Evolutionary conservation across 2,113 vertebrate species (phyloP).

Genomic region (Spea bombifrons): DNA sequence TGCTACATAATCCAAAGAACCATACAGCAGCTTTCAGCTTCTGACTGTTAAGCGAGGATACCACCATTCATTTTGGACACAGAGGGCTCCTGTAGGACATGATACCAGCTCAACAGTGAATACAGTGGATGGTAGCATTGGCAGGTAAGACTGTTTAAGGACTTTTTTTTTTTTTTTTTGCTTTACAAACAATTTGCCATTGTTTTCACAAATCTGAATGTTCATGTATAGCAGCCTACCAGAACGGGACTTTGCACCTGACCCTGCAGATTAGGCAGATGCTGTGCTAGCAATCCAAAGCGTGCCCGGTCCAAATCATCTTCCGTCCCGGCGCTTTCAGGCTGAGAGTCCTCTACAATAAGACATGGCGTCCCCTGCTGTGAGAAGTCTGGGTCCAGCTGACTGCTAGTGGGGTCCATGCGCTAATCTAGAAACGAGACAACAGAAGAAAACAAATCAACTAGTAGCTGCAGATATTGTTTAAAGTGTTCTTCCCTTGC

Average conservation of each 20-base stretch:
- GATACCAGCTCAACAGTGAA: too few species aligned
- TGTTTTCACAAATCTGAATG: not conserved
- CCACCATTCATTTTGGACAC: too few species aligned
- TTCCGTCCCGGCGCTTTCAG: constrained; percentile 73
- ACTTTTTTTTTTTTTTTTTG: too few species aligned
- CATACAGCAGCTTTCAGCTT: too few species aligned
- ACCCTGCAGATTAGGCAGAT: constrained; percentile 73
- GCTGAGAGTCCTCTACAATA: constrained; percentile 91
- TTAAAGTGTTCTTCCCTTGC: too few species aligned
- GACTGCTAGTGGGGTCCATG: constrained; percentile 79
- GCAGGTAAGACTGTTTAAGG: too few species aligned
- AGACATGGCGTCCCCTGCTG: constrained; percentile 80
- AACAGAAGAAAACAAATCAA: not conserved
- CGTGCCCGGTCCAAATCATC: constrained; percentile 77
- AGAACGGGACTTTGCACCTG: constrained; percentile 75
- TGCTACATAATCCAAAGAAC: too few species aligned
- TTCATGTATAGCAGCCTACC: constrained; percentile 61
- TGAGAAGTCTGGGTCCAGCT: constrained; percentile 78
- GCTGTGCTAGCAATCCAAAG: constrained; percentile 67
- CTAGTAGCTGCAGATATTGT: too few species aligned
- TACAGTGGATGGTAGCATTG: too few species aligned
- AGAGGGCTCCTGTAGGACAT: too few species aligned
- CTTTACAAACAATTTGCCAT: too few species aligned
- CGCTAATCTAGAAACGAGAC: constrained; percentile 52
- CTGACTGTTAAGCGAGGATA: too few species aligned